Evolutionary conservation across 37 sponge, comb jelly and placozoan species (phyloP).

Genomic region (Mnemiopsis leidyi): DNA sequence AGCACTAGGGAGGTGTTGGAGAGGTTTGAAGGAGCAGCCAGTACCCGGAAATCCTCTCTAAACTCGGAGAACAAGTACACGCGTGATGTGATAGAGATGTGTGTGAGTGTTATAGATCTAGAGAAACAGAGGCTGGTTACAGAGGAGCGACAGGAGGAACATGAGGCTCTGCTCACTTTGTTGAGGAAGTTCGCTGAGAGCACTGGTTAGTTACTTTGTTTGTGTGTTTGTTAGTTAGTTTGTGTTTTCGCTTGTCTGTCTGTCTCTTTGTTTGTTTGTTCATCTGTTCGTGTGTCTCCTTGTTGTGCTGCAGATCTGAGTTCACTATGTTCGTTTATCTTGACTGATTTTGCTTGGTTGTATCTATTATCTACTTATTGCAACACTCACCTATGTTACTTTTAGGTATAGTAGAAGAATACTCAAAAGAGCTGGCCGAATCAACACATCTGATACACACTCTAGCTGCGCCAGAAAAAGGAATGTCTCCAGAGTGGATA

Average conservation of each 20-base stretch:
- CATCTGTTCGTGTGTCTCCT: too few relatives aligned
- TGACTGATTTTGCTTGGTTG: too few relatives aligned
- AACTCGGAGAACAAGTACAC: neutral
- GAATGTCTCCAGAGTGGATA: neutral
- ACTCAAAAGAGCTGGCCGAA: slow-evolving; percentile 27
- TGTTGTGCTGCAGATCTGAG: too few relatives aligned
- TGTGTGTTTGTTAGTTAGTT: too few relatives aligned
- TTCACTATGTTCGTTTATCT: too few relatives aligned
- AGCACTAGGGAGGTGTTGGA: slow-evolving; percentile 75
- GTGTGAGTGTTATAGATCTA: slow-evolving; percentile 81
- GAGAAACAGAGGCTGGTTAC: slow-evolving; percentile 67
- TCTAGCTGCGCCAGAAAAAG: neutral
- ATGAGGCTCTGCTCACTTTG: neutral
- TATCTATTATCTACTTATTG: too few relatives aligned
- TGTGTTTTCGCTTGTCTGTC: too few relatives aligned
- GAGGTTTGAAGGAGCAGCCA: slow-evolving; percentile 78
- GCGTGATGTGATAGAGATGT: slow-evolving; percentile 73
- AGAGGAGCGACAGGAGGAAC: neutral
- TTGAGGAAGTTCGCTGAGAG: slow-evolving; percentile 42
- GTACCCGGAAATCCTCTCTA: slow-evolving; percentile 65
- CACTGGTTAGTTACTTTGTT: neutral
- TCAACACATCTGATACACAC: neutral
- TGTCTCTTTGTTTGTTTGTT: too few relatives aligned
- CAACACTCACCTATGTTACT: too few relatives aligned
- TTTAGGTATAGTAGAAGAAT: slow-evolving; percentile 2